Evolutionary conservation across 2,797 vertebrate species (phyloP).

Genomic region (Diglossa cyanea): DNA sequence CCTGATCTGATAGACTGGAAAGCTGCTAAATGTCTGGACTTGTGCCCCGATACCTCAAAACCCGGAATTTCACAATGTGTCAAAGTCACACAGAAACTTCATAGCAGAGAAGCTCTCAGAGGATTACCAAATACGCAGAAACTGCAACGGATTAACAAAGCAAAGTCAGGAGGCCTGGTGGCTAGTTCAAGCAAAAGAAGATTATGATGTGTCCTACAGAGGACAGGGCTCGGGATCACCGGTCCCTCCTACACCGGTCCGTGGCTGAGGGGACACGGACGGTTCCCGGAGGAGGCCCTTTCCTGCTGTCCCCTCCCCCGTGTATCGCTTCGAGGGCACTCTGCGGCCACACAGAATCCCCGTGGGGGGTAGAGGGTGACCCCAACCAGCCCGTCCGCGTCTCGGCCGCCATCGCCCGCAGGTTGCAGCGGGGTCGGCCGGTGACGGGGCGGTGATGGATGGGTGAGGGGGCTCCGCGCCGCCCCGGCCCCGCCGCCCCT

Average conservation of each 20-base stretch:
- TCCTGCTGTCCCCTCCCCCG: rapidly evolving
- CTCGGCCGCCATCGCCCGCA: not conserved
- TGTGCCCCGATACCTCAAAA: not conserved
- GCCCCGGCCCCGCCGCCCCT: not conserved
- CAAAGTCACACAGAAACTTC: rapidly evolving
- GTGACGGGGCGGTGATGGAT: rapidly evolving
- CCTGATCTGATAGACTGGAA: not conserved
- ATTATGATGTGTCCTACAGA: rapidly evolving
- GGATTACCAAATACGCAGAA: rapidly evolving
- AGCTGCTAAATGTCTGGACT: not conserved
- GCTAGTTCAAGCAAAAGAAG: no score
- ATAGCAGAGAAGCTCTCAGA: not conserved
- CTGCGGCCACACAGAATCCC: no score
- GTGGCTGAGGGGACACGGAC: rapidly evolving
- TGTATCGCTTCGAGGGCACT: rapidly evolving
- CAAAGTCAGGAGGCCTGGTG: not conserved
- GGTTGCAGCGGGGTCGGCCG: not conserved
- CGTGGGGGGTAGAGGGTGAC: rapidly evolving
- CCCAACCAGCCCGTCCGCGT: not conserved
- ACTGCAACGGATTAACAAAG: rapidly evolving
- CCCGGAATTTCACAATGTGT: rapidly evolving
- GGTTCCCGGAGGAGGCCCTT: rapidly evolving
- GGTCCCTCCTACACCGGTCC: rapidly evolving
- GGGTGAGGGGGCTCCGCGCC: not conserved
- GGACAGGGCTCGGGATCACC: rapidly evolving